These are phyloP conservation scores for Drosophila obscura DNA, from an alignment of 1,140 invertebrate species.

Conservation along the genomic window DNA sequence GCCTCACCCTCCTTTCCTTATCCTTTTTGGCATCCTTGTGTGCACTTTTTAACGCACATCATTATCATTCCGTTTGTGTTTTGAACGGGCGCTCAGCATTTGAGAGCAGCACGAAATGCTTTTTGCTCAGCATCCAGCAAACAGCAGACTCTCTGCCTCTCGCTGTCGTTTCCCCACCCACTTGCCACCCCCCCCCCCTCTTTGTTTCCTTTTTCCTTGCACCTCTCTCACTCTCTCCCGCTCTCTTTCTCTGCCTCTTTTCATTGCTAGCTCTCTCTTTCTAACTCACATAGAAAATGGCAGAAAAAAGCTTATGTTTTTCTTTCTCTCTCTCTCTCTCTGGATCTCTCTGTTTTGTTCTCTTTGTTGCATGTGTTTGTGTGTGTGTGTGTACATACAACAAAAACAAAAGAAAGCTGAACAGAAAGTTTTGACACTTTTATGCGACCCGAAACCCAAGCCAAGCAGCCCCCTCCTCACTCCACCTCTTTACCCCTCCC, in stretches of 20 bases:
- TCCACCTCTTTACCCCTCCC: constrained; percentile 10
- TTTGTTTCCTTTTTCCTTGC: background rate
- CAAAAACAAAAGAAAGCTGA: constrained; percentile 54
- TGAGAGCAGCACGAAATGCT: constrained; percentile 38
- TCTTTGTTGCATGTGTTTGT: constrained; percentile 12
- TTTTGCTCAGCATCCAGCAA: constrained; percentile 18
- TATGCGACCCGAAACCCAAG: constrained; percentile 67
- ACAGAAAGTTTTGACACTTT: constrained; percentile 81
- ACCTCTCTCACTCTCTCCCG: background rate
- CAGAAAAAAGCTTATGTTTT: constrained; percentile 69
- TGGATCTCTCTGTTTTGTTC: constrained; percentile 24
- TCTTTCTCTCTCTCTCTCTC: constrained; percentile 36
- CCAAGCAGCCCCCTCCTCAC: constrained; percentile 19
- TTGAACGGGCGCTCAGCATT: constrained; percentile 73
- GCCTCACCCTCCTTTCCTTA: constrained; percentile 5
- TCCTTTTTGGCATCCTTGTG: constrained; percentile 37
- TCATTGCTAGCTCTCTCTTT: constrained; percentile 5
- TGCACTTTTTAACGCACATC: constrained; percentile 76
- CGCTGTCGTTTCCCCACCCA: constrained; percentile 1
- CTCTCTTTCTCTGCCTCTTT: constrained; percentile 3
- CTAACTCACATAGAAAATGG: constrained; percentile 6
- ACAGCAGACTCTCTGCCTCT: background rate
- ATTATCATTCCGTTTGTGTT: constrained; percentile 82
- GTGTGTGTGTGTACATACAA: constrained; percentile 61
- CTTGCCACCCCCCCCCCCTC: background rate